Conservation (phyloP, 1,140 invertebrate genomes). For the Orchestia grillus region DNA sequence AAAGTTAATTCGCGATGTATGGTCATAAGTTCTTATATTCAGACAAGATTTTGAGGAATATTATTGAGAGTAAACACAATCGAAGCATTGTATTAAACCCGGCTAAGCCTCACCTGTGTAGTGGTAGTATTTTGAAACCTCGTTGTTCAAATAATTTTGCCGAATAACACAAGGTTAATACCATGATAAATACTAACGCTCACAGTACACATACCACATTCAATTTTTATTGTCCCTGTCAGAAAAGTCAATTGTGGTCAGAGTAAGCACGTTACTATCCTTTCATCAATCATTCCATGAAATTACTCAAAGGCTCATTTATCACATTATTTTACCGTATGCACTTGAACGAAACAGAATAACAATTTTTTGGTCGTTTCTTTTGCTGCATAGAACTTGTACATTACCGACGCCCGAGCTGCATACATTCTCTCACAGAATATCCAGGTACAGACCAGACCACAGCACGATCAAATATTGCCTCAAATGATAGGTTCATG, state of each 20-base stretch:
- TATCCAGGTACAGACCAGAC: neutral
- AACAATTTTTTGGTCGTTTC: neutral
- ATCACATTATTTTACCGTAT: neutral
- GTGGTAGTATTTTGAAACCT: neutral
- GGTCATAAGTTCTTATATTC: too few species aligned
- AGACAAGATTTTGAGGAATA: too few species aligned
- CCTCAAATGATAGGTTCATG: neutral
- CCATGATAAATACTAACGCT: neutral
- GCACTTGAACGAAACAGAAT: neutral
- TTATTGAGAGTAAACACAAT: too few species aligned
- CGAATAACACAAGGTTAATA: neutral
- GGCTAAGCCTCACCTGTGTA: too few species aligned
- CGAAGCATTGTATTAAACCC: too few species aligned
- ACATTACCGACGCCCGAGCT: neutral
- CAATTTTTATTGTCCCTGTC: neutral
- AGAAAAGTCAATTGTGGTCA: neutral
- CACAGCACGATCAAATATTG: neutral
- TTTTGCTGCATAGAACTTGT: neutral
- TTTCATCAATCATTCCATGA: neutral
- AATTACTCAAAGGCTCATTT: neutral
- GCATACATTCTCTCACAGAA: neutral
- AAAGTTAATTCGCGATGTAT: too few species aligned
- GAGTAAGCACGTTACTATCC: neutral
- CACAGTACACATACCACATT: neutral
- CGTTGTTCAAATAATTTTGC: neutral